Conservation (phyloP, 2,888 invertebrate genomes). For the Theodoxus fluviatilis region DNA sequence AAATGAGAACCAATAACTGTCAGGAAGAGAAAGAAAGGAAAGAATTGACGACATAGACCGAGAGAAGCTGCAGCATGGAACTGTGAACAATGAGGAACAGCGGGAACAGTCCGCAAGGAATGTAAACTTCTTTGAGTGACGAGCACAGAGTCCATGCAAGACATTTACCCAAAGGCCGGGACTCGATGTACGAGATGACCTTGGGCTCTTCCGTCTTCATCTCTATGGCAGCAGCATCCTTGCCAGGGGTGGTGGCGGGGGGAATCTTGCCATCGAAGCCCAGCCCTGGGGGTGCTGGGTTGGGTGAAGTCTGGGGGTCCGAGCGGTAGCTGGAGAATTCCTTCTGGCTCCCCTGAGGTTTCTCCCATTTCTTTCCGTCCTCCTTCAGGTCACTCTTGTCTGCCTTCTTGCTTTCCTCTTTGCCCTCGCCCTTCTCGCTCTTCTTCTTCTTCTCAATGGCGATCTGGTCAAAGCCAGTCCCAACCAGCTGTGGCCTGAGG, state of each 20-base stretch:
- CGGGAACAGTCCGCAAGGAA: no score
- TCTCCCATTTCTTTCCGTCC: not conserved
- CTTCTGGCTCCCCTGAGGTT: conserved; percentile 18
- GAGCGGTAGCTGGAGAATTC: conserved; percentile 34
- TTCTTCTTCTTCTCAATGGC: not conserved
- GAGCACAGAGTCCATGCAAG: not conserved
- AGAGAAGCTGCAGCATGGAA: no score
- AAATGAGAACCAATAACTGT: no score
- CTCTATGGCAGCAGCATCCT: no score
- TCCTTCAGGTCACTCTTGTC: conserved; percentile 8
- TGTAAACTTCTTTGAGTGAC: not conserved
- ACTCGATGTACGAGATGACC: conserved; percentile 37
- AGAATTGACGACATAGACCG: no score
- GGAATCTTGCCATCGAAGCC: conserved; percentile 33
- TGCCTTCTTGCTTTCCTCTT: not conserved
- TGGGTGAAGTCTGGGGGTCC: conserved; percentile 45
- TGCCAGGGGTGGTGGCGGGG: conserved; percentile 36
- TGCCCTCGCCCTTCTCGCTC: conserved; percentile 14
- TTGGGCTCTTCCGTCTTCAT: conserved; percentile 5
- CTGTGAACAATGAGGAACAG: no score
- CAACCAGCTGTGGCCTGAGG: no score
- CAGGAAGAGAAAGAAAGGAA: no score
- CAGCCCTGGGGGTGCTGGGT: conserved; percentile 42
- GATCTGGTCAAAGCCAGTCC: no score
- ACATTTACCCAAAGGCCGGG: conserved; percentile 33